Conservation (phyloP, 2,797 vertebrate species). For the Trematomus bernacchii region DNA sequence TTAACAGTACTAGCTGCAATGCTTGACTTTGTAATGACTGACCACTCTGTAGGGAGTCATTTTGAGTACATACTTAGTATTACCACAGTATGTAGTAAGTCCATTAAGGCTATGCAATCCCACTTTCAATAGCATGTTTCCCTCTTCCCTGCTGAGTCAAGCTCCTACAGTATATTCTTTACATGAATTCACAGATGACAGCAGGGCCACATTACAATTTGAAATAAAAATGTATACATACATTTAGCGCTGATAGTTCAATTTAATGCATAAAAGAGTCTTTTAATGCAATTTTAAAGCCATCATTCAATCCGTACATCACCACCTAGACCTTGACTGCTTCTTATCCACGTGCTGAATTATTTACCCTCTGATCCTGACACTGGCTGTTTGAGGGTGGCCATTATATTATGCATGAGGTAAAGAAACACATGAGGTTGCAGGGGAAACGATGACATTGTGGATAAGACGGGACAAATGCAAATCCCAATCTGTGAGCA, state of each 20-base stretch:
- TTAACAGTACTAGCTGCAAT: background rate
- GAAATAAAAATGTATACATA: background rate
- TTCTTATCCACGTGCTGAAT: conserved; percentile 55
- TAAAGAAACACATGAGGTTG: conserved; percentile 45
- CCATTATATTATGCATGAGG: conserved; percentile 67
- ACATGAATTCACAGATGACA: conserved; percentile 2
- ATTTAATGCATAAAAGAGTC: conserved; percentile 17
- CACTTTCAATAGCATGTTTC: background rate
- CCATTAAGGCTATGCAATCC: background rate
- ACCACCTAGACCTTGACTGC: conserved; percentile 48
- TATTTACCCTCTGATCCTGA: conserved; percentile 57
- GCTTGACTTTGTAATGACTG: background rate
- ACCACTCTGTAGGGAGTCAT: background rate
- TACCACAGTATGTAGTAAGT: too few relatives aligned
- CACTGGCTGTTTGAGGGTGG: conserved; percentile 27
- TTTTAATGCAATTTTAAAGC: conserved; percentile 10
- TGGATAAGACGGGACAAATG: conserved; percentile 2
- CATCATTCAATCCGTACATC: conserved; percentile 31
- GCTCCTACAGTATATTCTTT: background rate
- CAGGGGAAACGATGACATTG: conserved; percentile 26
- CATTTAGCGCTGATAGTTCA: background rate
- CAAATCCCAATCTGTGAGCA: conserved; percentile 1
- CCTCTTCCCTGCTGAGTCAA: conserved; percentile 3
- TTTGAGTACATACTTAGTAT: too few relatives aligned
- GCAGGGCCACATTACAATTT: conserved; percentile 18